Conservation (phyloP, 1,140 invertebrate species). For the Eriosoma lanigerum region DNA sequence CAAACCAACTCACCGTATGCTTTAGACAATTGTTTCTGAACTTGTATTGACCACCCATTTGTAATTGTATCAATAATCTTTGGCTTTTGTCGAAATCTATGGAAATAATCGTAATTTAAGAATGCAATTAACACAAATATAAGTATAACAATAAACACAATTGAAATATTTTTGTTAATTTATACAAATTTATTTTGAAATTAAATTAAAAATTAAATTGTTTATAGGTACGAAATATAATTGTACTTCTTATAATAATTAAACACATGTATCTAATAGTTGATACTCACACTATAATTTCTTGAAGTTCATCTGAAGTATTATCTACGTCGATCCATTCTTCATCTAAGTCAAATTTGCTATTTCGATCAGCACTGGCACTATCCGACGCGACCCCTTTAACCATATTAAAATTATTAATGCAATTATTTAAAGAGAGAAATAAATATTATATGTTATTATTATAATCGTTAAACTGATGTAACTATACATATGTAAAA, state of each 20-base stretch:
- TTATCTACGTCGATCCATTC: slow-evolving; percentile 28
- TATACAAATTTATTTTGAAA: no score
- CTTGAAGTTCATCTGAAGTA: slow-evolving; percentile 17
- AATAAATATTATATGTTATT: no score
- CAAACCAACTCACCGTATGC: background rate
- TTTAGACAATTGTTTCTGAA: slow-evolving; percentile 11
- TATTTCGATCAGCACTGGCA: slow-evolving; percentile 31
- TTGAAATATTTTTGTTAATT: no score
- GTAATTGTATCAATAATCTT: background rate
- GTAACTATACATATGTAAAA: no score
- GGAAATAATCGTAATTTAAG: background rate
- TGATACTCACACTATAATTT: slow-evolving; percentile 32
- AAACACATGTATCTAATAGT: no score
- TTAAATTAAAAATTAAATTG: no score
- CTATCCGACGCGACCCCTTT: slow-evolving; percentile 29
- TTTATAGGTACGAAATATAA: no score
- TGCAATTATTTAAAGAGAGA: no score
- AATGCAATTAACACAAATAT: background rate
- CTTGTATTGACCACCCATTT: slow-evolving; percentile 15
- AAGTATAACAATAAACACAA: background rate
- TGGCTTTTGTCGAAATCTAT: slow-evolving; percentile 25
- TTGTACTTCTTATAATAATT: no score
- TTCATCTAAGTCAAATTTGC: slow-evolving; percentile 47
- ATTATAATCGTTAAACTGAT: no score
- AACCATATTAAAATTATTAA: no score